A percentile compares a stretch with the other conserved stretches of the same genome.
Conservation (phyloP, 2,888 invertebrate species). For the Villa cingulata region DNA sequence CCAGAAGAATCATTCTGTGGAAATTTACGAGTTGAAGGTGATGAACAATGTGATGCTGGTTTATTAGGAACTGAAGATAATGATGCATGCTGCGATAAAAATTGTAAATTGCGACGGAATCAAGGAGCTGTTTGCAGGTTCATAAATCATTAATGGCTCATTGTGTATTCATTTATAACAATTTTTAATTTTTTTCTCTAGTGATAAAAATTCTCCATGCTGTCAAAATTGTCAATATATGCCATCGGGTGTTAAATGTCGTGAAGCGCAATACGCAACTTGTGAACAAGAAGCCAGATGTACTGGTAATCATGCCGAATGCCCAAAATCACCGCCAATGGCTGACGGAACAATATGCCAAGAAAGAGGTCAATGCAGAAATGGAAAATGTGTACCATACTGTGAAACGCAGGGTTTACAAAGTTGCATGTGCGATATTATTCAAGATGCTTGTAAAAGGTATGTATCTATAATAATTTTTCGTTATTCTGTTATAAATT, state of each 20-base stretch:
- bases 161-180: conserved; percentile 6
- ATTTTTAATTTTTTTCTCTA: conserved; percentile 32
- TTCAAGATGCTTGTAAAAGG: conserved; percentile 82
- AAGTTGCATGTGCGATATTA: conserved; percentile 93
- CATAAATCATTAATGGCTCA: too few species aligned
- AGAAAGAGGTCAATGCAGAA: conserved; percentile 78
- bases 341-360: conserved; percentile 62
- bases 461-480: conserved; percentile 6
- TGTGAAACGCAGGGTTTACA: conserved; percentile 87
- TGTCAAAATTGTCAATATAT: conserved; percentile 86
- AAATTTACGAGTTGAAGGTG: conserved; percentile 86
- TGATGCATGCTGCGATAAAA: conserved; percentile 86
- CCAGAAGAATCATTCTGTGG: conserved; percentile 95
- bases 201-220: conserved; percentile 93
- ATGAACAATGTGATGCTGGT: conserved; percentile 95
- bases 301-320: conserved; percentile 67
- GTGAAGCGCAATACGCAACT: conserved; percentile 80
- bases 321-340: conserved; percentile 69
- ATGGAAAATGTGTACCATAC: conserved; percentile 86
- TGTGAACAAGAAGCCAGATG: conserved; percentile 87
- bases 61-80: conserved; percentile 84
- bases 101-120: conserved; percentile 69
- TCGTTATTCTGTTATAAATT: neutral
- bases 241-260: conserved; percentile 67
- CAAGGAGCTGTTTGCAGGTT: conserved; percentile 83